Evolutionary conservation across 1,140 invertebrate species (phyloP), one percentile per base, ranked within the genome.

Genomic region (Plectus sambesii): DNA sequence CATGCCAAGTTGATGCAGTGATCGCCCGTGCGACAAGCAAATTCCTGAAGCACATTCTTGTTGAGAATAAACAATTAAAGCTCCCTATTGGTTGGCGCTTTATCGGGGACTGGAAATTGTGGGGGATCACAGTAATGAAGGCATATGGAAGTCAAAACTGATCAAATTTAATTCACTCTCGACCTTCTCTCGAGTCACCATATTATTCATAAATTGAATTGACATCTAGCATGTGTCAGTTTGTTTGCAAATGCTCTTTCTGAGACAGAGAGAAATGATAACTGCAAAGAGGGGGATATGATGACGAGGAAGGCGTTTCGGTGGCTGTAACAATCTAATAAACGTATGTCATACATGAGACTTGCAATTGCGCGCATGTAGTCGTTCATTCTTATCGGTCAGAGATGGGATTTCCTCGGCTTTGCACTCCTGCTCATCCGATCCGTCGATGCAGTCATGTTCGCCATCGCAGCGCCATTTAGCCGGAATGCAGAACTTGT

Each of bases 391-490:
- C 12, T 27, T 25, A 9, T 55, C 43, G 2, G 26, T 42, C 47
- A 46, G 47, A 58, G n/a, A 12, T 57, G 22, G 23, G 45, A 41
- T 59, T 22, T 12, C 41, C 56, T 12, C n/a, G 2, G 37, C 30
- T 15, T 42, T 54, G 26, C 60, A 64, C 20, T 62, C 53, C n/a
- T 40, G 40, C 36, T 69, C 63, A 41, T 66, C 63, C 8, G 47
- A 49, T 40, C 42, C 49, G 59, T 76, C 71, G 23, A 76, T 48
- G 49, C 62, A 68, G 41, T 69, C 61, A 12, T 45, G 47, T 37
- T 67, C 29, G 5, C 55, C 44, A 40, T 62, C 49, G 41, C 54
- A 61, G 12, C n/a, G n/a, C 40, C 36, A 61, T 20, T 82, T 78
- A 24, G 80, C 50, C 41, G 30, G 25, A 35, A 49, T 59, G 17